These are phyloP conservation scores for Toxostoma redivivum DNA, from an alignment of 2,113 vertebrate genomes.

Conservation along the genomic window DNA sequence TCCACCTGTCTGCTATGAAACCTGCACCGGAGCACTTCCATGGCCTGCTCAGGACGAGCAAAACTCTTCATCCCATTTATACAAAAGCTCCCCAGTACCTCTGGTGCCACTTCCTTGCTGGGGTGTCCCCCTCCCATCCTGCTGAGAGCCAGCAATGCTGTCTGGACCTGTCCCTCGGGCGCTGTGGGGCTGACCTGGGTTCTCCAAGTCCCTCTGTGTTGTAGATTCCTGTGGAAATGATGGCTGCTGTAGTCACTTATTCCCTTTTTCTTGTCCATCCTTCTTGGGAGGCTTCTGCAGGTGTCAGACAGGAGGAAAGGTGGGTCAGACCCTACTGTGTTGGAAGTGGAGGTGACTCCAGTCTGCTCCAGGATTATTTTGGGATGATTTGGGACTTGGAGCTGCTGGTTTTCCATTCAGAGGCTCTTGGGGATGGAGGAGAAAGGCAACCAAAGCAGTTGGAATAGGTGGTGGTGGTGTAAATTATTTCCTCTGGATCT, in stretches of 20 bases:
- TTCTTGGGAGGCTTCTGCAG: neutral
- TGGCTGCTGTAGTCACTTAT: neutral
- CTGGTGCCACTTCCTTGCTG: neutral
- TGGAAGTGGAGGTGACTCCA: neutral
- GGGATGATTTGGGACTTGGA: neutral
- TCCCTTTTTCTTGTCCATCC: neutral
- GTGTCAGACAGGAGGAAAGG: neutral
- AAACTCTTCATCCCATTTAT: neutral
- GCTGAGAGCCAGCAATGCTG: neutral
- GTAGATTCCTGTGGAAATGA: neutral
- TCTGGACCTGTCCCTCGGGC: fast-evolving
- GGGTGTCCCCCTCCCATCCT: fast-evolving
- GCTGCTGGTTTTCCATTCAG: neutral
- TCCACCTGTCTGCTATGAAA: neutral
- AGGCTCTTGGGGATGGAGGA: neutral
- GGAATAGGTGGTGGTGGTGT: neutral
- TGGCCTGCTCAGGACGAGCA: neutral
- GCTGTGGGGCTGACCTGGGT: neutral
- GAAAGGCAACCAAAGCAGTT: neutral
- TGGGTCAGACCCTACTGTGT: fast-evolving
- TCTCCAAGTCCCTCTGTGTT: neutral
- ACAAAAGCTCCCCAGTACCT: neutral
- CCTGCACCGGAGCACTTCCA: neutral
- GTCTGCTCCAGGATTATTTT: neutral
- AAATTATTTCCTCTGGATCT: neutral